phyloP scores from a whole-genome alignment of 1,140 invertebrate species.

The Mamestra configurata region DNA sequence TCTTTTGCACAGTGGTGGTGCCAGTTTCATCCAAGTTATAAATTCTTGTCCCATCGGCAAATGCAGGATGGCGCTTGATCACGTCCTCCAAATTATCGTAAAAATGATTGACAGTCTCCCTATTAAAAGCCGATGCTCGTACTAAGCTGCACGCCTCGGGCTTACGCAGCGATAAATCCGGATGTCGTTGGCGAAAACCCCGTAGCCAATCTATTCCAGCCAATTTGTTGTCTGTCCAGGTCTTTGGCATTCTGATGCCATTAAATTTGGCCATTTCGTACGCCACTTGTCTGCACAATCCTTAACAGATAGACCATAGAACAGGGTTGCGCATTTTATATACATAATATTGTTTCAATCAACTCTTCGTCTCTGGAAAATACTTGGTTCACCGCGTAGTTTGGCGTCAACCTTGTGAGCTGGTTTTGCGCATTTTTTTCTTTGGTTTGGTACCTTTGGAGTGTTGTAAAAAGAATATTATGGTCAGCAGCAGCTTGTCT shows the following conservation, averaged over 20 bases:
- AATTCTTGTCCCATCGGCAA: conserved; percentile 61
- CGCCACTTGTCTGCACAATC: no score
- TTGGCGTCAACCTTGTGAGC: no score
- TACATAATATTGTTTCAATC: no score
- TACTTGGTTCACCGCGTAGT: neutral
- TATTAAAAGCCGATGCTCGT: conserved; percentile 4
- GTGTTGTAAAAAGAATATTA: neutral
- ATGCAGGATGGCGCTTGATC: conserved; percentile 33
- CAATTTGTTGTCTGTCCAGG: no score
- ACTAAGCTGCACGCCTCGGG: conserved; percentile 6
- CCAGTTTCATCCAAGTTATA: conserved; percentile 84
- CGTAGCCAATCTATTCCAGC: no score
- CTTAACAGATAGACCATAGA: no score
- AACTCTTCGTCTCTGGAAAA: no score
- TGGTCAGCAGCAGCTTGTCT: neutral
- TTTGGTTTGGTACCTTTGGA: neutral
- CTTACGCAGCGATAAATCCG: neutral
- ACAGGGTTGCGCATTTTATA: no score
- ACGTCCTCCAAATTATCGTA: neutral
- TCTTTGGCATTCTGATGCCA: no score
- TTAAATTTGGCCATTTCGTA: no score
- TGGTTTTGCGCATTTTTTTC: neutral
- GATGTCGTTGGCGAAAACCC: neutral
- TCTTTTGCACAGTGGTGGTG: conserved; percentile 82
- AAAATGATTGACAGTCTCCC: conserved; percentile 2